These are phyloP conservation scores for Microtus ochrogaster DNA, from an alignment of 2,113 vertebrate species.

Conservation along the genomic window DNA sequence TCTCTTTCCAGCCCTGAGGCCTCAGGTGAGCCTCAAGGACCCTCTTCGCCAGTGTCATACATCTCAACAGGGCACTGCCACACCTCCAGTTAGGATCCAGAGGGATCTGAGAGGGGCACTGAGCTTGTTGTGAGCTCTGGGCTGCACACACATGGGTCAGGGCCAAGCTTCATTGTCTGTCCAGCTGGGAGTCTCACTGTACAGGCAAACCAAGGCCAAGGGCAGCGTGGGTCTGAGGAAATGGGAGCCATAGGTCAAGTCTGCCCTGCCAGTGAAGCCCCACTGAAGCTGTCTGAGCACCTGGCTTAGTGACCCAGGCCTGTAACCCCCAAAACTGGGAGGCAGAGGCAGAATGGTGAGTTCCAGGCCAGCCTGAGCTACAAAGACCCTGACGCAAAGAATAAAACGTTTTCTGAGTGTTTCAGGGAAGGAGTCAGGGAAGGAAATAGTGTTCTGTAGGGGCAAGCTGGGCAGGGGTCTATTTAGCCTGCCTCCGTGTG, in stretches of 20 bases:
- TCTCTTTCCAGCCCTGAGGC: neutral
- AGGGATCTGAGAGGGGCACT: neutral
- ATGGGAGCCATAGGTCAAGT: neutral
- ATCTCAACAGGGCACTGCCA: neutral
- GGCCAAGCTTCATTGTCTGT: neutral
- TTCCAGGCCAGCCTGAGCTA: neutral
- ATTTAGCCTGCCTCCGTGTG: neutral
- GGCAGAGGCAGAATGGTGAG: neutral
- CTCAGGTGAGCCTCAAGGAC: neutral
- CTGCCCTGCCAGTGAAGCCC: neutral
- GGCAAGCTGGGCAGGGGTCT: neutral
- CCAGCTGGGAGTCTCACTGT: neutral
- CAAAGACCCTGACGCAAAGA: neutral
- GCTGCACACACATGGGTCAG: neutral
- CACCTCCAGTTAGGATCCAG: neutral
- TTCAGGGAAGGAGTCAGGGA: neutral
- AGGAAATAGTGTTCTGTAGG: neutral
- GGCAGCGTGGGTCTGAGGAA: neutral
- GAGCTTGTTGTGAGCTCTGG: neutral
- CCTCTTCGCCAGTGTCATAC: neutral
- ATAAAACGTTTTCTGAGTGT: neutral
- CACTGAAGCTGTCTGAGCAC: neutral
- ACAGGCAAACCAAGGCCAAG: neutral
- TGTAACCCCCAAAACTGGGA: no score
- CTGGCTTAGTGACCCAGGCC: neutral